phyloP scores from a whole-genome alignment of 2,888 invertebrate genomes.

The Drosophila flavopinicola region DNA sequence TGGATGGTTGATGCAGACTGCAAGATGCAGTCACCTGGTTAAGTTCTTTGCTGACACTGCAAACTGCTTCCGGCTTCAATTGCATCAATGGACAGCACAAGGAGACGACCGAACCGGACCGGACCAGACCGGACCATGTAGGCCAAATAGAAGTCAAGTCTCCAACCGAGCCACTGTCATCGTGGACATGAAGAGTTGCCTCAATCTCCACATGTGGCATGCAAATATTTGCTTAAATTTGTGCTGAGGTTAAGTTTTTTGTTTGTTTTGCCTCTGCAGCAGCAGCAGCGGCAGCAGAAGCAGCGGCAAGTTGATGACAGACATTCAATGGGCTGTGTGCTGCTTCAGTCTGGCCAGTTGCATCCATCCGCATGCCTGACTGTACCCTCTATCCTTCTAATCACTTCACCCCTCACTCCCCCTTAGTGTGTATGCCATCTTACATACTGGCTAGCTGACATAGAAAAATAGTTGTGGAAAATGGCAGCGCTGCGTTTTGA shows the following conservation, averaged over 20 bases:
- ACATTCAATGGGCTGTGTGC: slow-evolving; percentile 57
- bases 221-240: slow-evolving; percentile 84
- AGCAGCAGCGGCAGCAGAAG: slow-evolving; percentile 23
- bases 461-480: slow-evolving; percentile 72
- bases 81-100: slow-evolving; percentile 59
- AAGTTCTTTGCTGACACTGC: slow-evolving; percentile 75
- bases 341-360: slow-evolving; percentile 49
- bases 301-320: slow-evolving; percentile 65
- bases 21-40: slow-evolving; percentile 60
- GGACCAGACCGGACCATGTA: slow-evolving; percentile 14
- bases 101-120: slow-evolving; percentile 10
- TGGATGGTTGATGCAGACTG: not conserved
- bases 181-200: slow-evolving; percentile 51
- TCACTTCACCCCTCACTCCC: slow-evolving; percentile 8
- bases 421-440: slow-evolving; percentile 21
- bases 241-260: slow-evolving; percentile 84
- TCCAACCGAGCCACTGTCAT: slow-evolving; percentile 41
- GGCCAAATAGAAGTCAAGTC: slow-evolving; percentile 54
- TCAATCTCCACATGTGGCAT: slow-evolving; percentile 69
- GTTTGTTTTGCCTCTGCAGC: slow-evolving; percentile 72
- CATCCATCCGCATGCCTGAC: slow-evolving; percentile 41
- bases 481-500: slow-evolving; percentile 70
- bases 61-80: slow-evolving; percentile 75
- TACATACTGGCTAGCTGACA: slow-evolving; percentile 58
- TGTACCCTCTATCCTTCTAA: slow-evolving; percentile 38